phyloP scores from a whole-genome alignment of 2,888 invertebrate genomes.

The Loripinus fragilis region DNA sequence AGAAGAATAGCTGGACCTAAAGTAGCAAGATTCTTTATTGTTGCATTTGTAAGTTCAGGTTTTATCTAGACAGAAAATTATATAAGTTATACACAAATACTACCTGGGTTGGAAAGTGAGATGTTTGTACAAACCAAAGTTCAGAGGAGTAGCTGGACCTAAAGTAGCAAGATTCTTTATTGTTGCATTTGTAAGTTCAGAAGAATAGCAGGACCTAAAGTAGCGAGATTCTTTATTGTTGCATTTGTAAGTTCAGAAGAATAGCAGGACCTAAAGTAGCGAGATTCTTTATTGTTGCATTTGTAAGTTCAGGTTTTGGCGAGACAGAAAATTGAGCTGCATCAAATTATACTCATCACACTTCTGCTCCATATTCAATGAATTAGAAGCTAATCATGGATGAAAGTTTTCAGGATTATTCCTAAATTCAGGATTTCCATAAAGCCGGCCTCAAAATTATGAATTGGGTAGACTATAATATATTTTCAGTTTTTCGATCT shows the following conservation, averaged over 20 bases:
- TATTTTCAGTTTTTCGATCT: too few relatives aligned
- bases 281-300: conserved; percentile 75
- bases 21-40: conserved; percentile 77
- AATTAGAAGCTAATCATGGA: too few relatives aligned
- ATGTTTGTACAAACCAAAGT: conserved; percentile 76
- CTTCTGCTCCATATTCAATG: too few relatives aligned
- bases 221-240: conserved; percentile 76
- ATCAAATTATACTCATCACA: too few relatives aligned
- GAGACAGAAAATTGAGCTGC: too few relatives aligned
- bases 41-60: conserved; percentile 76
- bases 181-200: conserved; percentile 79
- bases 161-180: conserved; percentile 79
- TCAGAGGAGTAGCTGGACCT: conserved; percentile 80
- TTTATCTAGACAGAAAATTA: too few relatives aligned
- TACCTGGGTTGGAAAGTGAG: conserved; percentile 88
- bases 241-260: conserved; percentile 78
- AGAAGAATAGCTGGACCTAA: conserved; percentile 80
- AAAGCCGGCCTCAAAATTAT: too few relatives aligned
- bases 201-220: conserved; percentile 80
- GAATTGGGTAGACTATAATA: too few relatives aligned
- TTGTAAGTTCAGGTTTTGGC: conserved; percentile 74
- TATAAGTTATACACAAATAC: too few relatives aligned
- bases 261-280: conserved; percentile 81
- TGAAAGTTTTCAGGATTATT: too few relatives aligned
- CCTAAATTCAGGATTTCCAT: too few relatives aligned